Evolutionary conservation across 2,888 invertebrate genomes (phyloP).

Genomic region (Caenorhabditis macrosperma): DNA sequence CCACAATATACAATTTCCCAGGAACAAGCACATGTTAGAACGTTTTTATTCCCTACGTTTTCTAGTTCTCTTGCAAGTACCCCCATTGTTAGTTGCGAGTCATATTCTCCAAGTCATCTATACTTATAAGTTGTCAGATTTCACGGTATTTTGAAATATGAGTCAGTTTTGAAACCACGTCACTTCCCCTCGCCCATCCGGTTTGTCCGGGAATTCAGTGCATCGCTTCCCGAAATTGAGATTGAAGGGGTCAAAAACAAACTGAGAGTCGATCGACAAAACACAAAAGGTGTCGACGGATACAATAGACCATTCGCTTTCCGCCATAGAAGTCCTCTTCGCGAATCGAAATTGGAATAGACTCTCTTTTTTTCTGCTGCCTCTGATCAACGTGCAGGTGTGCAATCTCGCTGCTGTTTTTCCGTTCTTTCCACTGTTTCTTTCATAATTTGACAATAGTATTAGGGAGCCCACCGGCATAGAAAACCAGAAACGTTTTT

Average conservation of each 20-base stretch:
- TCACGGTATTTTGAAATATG: too few relatives aligned
- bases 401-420: not conserved
- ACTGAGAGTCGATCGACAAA: constrained; percentile 9
- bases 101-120: too few relatives aligned
- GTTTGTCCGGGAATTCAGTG: constrained; percentile 9
- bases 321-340: constrained; percentile 12
- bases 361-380: not conserved
- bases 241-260: constrained; percentile 47
- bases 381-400: not conserved
- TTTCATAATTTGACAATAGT: constrained; percentile 40
- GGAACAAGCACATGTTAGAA: too few relatives aligned
- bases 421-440: constrained; percentile 23
- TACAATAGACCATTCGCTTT: constrained; percentile 23
- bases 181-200: constrained; percentile 24
- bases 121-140: too few relatives aligned
- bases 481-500: constrained; percentile 48
- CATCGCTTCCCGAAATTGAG: constrained; percentile 22
- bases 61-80: too few relatives aligned
- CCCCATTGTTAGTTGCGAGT: too few relatives aligned
- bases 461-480: constrained; percentile 42
- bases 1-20: too few relatives aligned
- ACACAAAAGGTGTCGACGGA: constrained; percentile 45
- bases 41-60: too few relatives aligned
- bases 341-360: constrained; percentile 1
- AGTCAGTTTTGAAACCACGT: too few relatives aligned